Percentiles rank a stretch among this genome's conserved stretches.
phyloP scores from a whole-genome alignment of 1,140 invertebrate genomes.

The Orussus abietinus region DNA sequence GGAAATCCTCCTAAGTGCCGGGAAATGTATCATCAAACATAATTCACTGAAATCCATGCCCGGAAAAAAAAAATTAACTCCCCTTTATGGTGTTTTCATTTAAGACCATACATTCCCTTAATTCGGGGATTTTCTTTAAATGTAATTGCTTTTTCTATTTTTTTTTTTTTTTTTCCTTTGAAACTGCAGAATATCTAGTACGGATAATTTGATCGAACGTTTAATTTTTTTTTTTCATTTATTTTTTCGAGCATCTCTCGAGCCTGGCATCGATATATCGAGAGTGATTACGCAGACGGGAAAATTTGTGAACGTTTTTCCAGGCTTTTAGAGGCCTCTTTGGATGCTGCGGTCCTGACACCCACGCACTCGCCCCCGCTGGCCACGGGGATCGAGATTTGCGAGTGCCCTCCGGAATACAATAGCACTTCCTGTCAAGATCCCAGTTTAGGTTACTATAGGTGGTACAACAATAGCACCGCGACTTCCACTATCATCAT shows the following conservation, averaged over 20 bases:
- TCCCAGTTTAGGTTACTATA: constrained; percentile 81
- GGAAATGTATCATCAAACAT: too few relatives aligned
- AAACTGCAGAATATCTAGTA: too few relatives aligned
- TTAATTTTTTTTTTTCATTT: constrained; percentile 3
- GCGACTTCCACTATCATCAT: constrained; percentile 62
- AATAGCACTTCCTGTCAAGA: constrained; percentile 81
- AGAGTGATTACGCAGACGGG: constrained; percentile 3
- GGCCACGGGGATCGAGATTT: constrained; percentile 85
- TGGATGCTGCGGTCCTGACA: constrained; percentile 75
- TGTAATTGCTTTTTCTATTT: too few relatives aligned
- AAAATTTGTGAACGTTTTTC: constrained; percentile 14
- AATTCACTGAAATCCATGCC: too few relatives aligned
- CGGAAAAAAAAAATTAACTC: too few relatives aligned
- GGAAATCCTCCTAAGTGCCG: too few relatives aligned
- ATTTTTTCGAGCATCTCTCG: constrained; percentile 13
- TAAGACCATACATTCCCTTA: too few relatives aligned
- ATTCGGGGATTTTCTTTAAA: too few relatives aligned
- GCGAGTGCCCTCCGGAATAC: constrained; percentile 78
- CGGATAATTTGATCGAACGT: neutral
- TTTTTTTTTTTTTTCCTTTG: too few relatives aligned
- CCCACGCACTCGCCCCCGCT: constrained; percentile 60
- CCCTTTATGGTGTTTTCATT: too few relatives aligned
- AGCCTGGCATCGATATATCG: too few relatives aligned
- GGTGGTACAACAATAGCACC: constrained; percentile 60
- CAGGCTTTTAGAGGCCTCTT: constrained; percentile 71